A percentile compares a stretch with the other conserved stretches of the same genome.
phyloP scores from a whole-genome alignment of 2,888 invertebrate genomes.

The Sepioteuthis lessoniana region DNA sequence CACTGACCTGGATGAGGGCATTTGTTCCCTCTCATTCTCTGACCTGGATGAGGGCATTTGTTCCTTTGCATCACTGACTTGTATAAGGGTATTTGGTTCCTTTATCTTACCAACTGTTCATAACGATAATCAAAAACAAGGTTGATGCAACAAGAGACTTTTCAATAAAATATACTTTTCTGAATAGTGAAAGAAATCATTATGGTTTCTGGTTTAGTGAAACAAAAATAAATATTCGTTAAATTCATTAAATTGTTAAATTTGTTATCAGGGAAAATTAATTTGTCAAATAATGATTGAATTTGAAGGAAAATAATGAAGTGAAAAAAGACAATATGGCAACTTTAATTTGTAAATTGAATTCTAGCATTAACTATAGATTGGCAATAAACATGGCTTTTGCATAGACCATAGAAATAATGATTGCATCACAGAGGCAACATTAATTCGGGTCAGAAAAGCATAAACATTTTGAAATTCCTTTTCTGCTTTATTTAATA shows the following conservation, averaged over 20 bases:
- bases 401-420: background rate
- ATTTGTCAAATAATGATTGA: constrained; percentile 20
- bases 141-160: background rate
- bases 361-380: constrained; percentile 6
- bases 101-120: too few species aligned
- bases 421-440: background rate
- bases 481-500: constrained; percentile 33
- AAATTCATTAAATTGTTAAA: background rate
- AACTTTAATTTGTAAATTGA: constrained; percentile 23
- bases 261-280: background rate
- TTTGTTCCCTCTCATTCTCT: too few species aligned
- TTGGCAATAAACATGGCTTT: constrained; percentile 21
- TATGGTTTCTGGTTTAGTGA: background rate
- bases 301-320: background rate
- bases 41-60: too few species aligned
- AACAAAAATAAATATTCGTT: background rate
- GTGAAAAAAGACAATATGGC: constrained; percentile 21
- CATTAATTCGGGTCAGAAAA: background rate
- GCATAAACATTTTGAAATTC: background rate
- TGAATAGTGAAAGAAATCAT: background rate
- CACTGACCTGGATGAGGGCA: too few species aligned
- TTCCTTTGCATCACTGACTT: too few species aligned
- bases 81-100: too few species aligned
- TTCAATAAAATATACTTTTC: background rate
- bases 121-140: background rate